A percentile compares a stretch with the other conserved stretches of the same genome.
phyloP scores from a whole-genome alignment of 2,888 invertebrate species.

The Rhynchonema sp. region DNA sequence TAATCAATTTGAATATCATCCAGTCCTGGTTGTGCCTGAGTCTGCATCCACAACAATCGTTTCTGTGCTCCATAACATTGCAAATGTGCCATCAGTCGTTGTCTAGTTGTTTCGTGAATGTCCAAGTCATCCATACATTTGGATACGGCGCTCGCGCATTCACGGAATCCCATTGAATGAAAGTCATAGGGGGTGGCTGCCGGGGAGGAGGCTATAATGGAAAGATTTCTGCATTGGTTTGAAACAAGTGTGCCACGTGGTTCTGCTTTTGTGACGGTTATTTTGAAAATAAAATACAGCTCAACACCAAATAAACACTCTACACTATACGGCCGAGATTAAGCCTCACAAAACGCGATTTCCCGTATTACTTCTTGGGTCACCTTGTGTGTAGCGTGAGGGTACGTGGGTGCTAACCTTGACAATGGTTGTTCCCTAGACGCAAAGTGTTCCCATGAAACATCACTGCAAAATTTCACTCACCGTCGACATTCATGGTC shows the following conservation, averaged over 20 bases:
- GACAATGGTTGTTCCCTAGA: no score
- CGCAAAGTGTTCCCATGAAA: not conserved
- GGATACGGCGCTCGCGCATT: conserved; percentile 84
- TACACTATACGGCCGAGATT: no score
- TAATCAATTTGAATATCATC: no score
- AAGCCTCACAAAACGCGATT: no score
- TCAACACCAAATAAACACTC: no score
- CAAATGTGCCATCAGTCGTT: conserved; percentile 74
- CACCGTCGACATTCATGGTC: not conserved
- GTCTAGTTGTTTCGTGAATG: conserved; percentile 72
- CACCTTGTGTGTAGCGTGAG: no score
- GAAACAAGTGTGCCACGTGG: not conserved
- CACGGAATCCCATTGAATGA: conserved; percentile 83
- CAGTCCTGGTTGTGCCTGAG: no score
- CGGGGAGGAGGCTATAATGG: no score
- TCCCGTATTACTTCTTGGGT: no score
- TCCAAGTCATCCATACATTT: conserved; percentile 60
- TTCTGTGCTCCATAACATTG: conserved; percentile 80
- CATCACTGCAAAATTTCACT: not conserved
- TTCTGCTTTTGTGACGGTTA: not conserved
- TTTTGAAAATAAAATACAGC: no score
- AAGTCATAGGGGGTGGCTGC: conserved; percentile 60
- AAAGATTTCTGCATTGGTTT: not conserved
- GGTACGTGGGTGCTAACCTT: no score
- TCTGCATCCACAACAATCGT: conserved; percentile 34